A percentile compares a stretch with the other conserved stretches of the same genome.
phyloP scores from a whole-genome alignment of 2,888 invertebrate species.

The Limnephilus marmoratus region DNA sequence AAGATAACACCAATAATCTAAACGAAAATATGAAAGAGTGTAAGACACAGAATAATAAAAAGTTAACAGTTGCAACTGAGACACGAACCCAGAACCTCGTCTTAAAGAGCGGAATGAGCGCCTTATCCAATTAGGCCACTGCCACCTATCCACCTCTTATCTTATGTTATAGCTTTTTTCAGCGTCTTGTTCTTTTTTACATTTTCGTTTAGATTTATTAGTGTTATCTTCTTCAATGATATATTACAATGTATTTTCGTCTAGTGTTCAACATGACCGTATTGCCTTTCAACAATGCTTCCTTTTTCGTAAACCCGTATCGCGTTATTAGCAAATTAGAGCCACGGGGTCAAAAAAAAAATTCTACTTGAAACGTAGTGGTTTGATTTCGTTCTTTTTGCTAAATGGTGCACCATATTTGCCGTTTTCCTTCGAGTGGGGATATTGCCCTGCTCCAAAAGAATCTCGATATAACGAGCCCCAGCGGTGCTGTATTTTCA shows the following conservation, averaged over 20 bases:
- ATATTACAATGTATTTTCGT: neutral
- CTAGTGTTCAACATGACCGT: neutral
- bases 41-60: no score
- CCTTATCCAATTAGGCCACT: no score
- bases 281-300: neutral
- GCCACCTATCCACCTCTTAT: no score
- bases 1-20: no score
- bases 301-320: neutral
- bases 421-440: neutral
- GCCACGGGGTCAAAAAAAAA: neutral
- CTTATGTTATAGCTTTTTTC: no score
- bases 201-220: no score
- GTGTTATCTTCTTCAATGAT: no score
- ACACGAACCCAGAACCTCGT: no score
- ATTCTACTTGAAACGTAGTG: neutral
- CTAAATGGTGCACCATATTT: neutral
- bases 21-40: no score
- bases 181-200: no score
- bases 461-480: slow-evolving; percentile 62
- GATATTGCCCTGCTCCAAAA: slow-evolving; percentile 9
- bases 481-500: slow-evolving; percentile 62
- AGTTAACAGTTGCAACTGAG: no score
- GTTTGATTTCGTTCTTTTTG: neutral
- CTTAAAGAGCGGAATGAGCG: no score
- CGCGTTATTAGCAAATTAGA: neutral